Evolutionary conservation across 2,888 invertebrate genomes (phyloP).

Genomic region (Drosophila mayaguana): DNA sequence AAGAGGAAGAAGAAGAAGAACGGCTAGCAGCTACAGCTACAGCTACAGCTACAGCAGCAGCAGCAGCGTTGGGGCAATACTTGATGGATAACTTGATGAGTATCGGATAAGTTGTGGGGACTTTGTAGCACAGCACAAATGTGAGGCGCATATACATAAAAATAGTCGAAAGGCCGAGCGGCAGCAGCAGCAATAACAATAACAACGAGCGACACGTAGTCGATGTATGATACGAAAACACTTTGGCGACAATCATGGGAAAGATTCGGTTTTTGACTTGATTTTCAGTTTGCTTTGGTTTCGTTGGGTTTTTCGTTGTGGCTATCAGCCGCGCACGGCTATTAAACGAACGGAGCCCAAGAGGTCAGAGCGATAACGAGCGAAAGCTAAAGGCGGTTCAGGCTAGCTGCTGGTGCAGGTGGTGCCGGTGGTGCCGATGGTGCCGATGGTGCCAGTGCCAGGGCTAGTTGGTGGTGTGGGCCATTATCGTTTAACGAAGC

Average conservation of each 20-base stretch:
- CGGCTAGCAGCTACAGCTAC: background rate
- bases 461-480: constrained; percentile 41
- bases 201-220: constrained; percentile 63
- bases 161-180: constrained; percentile 61
- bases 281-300: constrained; percentile 38
- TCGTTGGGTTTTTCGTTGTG: constrained; percentile 45
- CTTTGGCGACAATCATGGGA: constrained; percentile 82
- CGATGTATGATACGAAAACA: constrained; percentile 78
- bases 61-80: constrained; percentile 63
- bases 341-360: constrained; percentile 70
- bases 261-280: constrained; percentile 53
- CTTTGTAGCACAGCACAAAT: constrained; percentile 65
- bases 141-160: constrained; percentile 61
- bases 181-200: constrained; percentile 48
- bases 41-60: constrained; percentile 4
- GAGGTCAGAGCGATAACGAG: constrained; percentile 78
- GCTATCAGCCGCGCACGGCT: constrained; percentile 50
- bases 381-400: constrained; percentile 74
- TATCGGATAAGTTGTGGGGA: constrained; percentile 63
- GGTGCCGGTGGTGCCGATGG: constrained; percentile 27
- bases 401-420: constrained; percentile 31
- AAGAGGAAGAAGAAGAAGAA: constrained; percentile 14
- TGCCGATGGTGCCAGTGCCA: constrained; percentile 3
- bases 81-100: constrained; percentile 73
- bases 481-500: constrained; percentile 65